Evolutionary conservation across 2,113 vertebrate species (phyloP).

Genomic region (Bagarius yarrelli): DNA sequence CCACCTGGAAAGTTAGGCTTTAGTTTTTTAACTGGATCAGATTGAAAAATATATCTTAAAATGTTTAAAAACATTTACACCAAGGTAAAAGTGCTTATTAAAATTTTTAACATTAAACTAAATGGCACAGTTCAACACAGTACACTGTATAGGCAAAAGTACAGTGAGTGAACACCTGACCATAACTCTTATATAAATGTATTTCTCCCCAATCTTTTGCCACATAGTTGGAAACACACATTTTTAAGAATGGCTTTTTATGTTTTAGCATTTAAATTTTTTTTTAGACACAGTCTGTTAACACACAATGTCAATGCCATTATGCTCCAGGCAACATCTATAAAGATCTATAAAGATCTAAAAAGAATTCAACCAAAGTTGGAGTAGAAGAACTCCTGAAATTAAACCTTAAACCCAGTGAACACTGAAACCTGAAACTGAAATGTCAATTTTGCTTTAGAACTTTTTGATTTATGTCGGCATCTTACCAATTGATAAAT

Average conservation of each 20-base stretch:
- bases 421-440: background rate
- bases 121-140: slow-evolving; percentile 46
- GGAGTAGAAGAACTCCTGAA: background rate
- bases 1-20: background rate
- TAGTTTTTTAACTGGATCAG: too few species aligned
- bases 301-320: background rate
- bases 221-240: background rate
- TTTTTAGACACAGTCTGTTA: too few species aligned
- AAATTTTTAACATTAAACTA: slow-evolving; percentile 55
- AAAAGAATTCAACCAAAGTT: too few species aligned
- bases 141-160: background rate
- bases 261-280: background rate
- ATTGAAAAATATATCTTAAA: too few species aligned
- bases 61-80: background rate
- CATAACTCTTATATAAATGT: background rate
- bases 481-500: background rate
- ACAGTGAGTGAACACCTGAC: background rate
- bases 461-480: background rate
- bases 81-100: background rate
- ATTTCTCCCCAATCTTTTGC: background rate
- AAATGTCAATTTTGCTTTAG: background rate
- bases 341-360: background rate
- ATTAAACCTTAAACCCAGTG: background rate
- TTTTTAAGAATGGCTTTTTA: background rate
- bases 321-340: background rate